These are phyloP conservation scores for Labeo rohita DNA, from an alignment of 2,113 vertebrate genomes.

Conservation along the genomic window DNA sequence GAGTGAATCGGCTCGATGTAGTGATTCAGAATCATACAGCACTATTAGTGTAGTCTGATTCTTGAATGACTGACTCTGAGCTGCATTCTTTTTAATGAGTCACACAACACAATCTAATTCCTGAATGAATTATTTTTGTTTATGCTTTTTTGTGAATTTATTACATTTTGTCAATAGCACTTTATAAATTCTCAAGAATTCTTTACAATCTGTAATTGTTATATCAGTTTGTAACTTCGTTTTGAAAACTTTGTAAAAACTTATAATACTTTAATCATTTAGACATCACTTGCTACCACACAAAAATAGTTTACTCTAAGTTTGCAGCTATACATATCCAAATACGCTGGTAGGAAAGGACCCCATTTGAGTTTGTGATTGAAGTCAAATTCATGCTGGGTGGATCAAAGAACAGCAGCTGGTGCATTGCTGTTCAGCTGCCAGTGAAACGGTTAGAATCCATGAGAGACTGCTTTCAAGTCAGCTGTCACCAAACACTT, in stretches of 20 bases:
- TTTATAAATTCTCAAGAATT: background rate
- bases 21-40: too few species aligned
- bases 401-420: conserved; percentile 35
- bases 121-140: background rate
- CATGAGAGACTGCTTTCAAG: conserved; percentile 25
- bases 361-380: conserved; percentile 12
- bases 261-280: background rate
- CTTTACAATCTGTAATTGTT: background rate
- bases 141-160: background rate
- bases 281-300: background rate
- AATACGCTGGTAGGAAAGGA: conserved; percentile 1
- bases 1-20: too few species aligned
- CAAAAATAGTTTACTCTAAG: background rate
- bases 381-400: conserved; percentile 28
- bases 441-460: conserved; percentile 1
- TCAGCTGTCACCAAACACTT: background rate
- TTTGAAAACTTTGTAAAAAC: background rate
- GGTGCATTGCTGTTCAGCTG: background rate
- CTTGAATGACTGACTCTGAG: too few species aligned
- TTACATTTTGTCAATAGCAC: background rate
- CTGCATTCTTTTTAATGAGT: too few species aligned
- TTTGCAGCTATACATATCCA: background rate
- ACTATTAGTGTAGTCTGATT: too few species aligned
- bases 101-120: too few species aligned
- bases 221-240: background rate